Evolutionary conservation across 2,888 invertebrate genomes (phyloP).

Genomic region (Agrochola circellaris): DNA sequence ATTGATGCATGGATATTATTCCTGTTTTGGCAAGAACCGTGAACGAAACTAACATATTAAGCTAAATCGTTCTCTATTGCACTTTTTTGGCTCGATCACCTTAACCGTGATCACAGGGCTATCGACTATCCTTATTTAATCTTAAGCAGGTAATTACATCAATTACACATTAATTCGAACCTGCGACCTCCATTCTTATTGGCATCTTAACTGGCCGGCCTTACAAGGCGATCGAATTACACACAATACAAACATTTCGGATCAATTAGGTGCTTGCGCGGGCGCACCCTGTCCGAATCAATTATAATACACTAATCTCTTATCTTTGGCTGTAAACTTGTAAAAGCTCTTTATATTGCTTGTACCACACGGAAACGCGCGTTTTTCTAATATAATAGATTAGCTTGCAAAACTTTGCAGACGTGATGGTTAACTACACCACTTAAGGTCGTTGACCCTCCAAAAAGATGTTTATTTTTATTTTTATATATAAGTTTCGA

Average conservation of each 20-base stretch:
- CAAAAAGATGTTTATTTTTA: background rate
- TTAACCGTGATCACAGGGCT: constrained; percentile 44
- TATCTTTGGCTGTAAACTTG: constrained; percentile 60
- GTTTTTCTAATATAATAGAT: background rate
- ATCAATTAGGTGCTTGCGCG: constrained; percentile 65
- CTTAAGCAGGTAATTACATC: constrained; percentile 53
- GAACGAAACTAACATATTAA: constrained; percentile 31
- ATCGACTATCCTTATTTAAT: constrained; percentile 51
- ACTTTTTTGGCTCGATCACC: constrained; percentile 48
- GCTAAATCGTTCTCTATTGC: constrained; percentile 32
- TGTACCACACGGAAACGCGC: background rate
- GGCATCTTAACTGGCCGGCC: constrained; percentile 58
- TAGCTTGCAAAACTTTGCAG: background rate
- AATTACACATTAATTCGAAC: constrained; percentile 57
- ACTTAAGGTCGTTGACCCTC: background rate
- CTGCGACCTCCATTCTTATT: constrained; percentile 47
- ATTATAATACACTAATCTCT: constrained; percentile 71
- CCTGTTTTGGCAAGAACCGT: constrained; percentile 40
- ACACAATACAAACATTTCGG: constrained; percentile 66
- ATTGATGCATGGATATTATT: constrained; percentile 46
- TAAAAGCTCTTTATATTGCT: constrained; percentile 52
- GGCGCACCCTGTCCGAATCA: constrained; percentile 72
- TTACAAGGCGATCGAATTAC: constrained; percentile 66
- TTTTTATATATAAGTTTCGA: background rate
- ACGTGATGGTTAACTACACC: background rate